Base-by-base conservation (phyloP, 1,140 invertebrate species). In the Drosophila ambigua region DNA sequence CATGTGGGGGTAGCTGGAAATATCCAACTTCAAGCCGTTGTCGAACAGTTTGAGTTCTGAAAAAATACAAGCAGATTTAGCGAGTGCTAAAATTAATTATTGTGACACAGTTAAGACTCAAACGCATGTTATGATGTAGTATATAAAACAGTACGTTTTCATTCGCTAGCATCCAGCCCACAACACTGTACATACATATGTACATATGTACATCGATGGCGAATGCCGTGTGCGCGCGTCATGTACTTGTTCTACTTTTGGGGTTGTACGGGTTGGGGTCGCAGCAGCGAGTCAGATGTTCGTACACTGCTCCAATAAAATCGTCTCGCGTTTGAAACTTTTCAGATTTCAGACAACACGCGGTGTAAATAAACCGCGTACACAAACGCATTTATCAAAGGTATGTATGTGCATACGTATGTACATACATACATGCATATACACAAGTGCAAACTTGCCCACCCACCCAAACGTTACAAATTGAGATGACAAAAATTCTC, bases 11-110 rank as follows among this genome's bases (percentile, higher is more conserved):
- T 90, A 91, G 81, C 84, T 91, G 90, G 90, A 90, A 90, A 91
- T 90, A 90, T 91, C 90, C 90, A 91, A 91, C 88, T 90, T 91
- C 24, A 91, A 62, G 77, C 90, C 90, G 84, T 90, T 91, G 81
- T 91, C 90, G 65, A 91, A 91, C 90, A 91, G 90, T 73, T 91
- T 91, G 90, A 68, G 61, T 61, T 51, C 90, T 91, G 90, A 4
- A 90, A 89, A 55, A 60, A 72, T 8, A 48, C 53, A 55, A 67
- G 71, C 5, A 48, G 49, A 72, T 35, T 39, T 13, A 11, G 35
- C 35, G 26, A 60, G 44, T 8, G 52, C 24, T 26, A 45, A 67
- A 31, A 67, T 72, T 79, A 66, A 71, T 50, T 63, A 41, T 41
- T 55, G 59, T 65, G 67, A 71, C 67, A 69, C 67, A 71, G 41